Conservation (phyloP, 2,888 invertebrate genomes). For the Arenicola marina region DNA sequence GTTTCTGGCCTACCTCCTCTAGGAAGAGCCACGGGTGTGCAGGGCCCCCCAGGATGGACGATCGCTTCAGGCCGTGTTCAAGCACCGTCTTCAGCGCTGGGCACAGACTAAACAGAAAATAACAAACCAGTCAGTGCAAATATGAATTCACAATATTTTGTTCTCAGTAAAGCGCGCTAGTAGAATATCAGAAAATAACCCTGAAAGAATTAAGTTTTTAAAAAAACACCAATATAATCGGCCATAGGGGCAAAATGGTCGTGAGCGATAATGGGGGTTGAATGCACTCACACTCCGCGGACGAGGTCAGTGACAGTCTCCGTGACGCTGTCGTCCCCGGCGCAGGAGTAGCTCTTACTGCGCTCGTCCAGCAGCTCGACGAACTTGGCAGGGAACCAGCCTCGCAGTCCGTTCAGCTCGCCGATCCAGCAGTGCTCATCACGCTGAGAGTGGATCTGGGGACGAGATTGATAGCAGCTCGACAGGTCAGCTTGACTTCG, state of each 20-base stretch:
- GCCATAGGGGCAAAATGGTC: too few species aligned
- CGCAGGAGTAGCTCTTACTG: slow-evolving; percentile 70
- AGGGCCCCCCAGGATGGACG: slow-evolving; percentile 84
- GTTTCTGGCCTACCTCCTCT: slow-evolving; percentile 86
- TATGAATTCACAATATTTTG: too few species aligned
- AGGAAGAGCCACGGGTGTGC: slow-evolving; percentile 99
- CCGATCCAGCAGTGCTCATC: slow-evolving; percentile 99
- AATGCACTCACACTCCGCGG: slow-evolving; percentile 75
- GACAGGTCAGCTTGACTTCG: too few species aligned
- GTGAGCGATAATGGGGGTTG: background rate
- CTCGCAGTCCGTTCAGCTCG: slow-evolving; percentile 85
- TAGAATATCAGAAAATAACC: too few species aligned
- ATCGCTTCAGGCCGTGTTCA: slow-evolving; percentile 91
- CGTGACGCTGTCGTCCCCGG: slow-evolving; percentile 94
- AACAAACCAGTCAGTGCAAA: too few species aligned
- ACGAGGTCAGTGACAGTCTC: slow-evolving; percentile 97
- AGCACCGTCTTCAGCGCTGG: slow-evolving; percentile 92
- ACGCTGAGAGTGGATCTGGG: slow-evolving; percentile 79
- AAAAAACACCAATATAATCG: too few species aligned
- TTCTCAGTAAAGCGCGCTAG: too few species aligned
- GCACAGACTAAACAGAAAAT: slow-evolving; percentile 74
- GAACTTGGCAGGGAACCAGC: slow-evolving; percentile 98
- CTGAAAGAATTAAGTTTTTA: too few species aligned
- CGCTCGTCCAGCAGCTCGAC: slow-evolving; percentile 94
- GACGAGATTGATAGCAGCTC: background rate